Base-by-base conservation (phyloP, 2,113 vertebrate species). In the Xenotilapia flavipinnis region DNA sequence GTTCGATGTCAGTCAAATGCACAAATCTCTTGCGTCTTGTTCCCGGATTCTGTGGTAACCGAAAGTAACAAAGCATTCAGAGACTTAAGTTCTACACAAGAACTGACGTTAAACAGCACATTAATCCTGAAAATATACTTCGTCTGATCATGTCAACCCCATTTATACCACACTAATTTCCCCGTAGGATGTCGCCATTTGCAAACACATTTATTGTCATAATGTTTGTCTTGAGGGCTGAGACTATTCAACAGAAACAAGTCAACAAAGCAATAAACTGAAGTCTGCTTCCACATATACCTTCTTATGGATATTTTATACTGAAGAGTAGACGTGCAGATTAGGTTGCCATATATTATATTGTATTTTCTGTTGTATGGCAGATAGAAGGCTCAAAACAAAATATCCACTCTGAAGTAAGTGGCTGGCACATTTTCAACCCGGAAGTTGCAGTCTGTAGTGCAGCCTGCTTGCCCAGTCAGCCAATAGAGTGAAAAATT, bases 391-490 rank as follows among this genome's bases (percentile, higher is more conserved):
- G 15, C 26, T 79, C 28, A 4, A 11, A 21, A 42, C 8, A 55
- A 88, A 84, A 77, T 73, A 65, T 38, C 10, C 33, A 19, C 9
- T 51, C 26, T 77, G 62, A 28, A 47, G 36, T 6, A 3, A 21
- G 42, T 12, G 55, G 7, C 55, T 81, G 31, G 81, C 83, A 75
- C n/a, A 12, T 82, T 82, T 28, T 8, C 84, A 93, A 94, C 89
- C 95, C 95, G 96, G 96, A 96, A 97, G 93, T 94, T 75, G 82
- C 86, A 83, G 40, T 23, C 62, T 42, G n/a, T 80, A 36, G 31
- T 31, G 87, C 80, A 70, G 88, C 75, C 82, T 53, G 89, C 77
- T 62, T 36, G 47, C 70, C 88, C 93, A 87, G 70, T 28, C 90
- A 91, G 49, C 91, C 91, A 94, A 92, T 92, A 13, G 60, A 19